These are phyloP conservation scores for Pogoniulus pusillus DNA, from an alignment of 2,797 vertebrate species.

Conservation along the genomic window DNA sequence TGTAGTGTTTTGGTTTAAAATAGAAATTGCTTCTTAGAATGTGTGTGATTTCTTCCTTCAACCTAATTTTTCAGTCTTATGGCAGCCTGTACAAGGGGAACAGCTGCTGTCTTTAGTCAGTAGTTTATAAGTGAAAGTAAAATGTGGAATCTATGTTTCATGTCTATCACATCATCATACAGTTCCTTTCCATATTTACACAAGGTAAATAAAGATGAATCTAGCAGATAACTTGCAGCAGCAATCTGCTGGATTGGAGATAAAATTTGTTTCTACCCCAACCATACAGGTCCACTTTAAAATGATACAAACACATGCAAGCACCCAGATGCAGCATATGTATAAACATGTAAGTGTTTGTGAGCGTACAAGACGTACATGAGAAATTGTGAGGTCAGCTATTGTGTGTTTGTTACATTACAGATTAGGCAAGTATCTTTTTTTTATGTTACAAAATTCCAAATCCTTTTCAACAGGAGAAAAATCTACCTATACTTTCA, in stretches of 20 bases:
- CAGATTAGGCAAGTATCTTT: neutral
- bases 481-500: neutral
- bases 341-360: neutral
- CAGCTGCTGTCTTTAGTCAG: neutral
- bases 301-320: neutral
- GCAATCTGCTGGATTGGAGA: neutral
- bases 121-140: conserved; percentile 59
- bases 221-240: neutral
- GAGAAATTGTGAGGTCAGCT: neutral
- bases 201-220: conserved; percentile 53
- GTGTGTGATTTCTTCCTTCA: conserved; percentile 13
- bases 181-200: conserved; percentile 39
- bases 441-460: neutral
- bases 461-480: neutral
- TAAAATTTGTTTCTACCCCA: neutral
- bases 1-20: neutral
- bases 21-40: conserved; percentile 3
- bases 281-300: neutral
- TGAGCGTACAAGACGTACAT: neutral
- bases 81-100: neutral
- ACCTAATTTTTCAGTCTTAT: neutral
- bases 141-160: conserved; percentile 59
- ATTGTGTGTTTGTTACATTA: neutral
- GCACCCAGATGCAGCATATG: neutral
- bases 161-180: conserved; percentile 32